A percentile compares a stretch with the other conserved stretches of the same genome.
Conservation (phyloP, 2,113 vertebrate genomes). For the Xiphophorus maculatus region DNA sequence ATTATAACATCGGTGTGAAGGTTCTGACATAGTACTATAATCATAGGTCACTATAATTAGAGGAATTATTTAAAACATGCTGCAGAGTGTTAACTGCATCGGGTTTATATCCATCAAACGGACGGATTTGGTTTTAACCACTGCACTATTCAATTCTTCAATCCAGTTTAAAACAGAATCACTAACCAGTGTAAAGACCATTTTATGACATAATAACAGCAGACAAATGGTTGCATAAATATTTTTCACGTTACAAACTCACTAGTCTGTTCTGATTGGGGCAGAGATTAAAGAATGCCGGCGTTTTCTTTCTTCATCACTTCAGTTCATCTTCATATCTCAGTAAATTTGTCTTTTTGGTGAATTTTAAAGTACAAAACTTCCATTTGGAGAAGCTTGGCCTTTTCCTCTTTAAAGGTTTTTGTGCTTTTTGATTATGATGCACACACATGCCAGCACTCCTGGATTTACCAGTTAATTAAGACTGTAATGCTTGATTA, state of each 20-base stretch:
- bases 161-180: neutral
- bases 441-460: too few relatives aligned
- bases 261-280: too few relatives aligned
- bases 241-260: too few relatives aligned
- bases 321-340: too few relatives aligned
- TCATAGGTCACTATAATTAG: neutral
- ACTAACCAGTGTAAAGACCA: neutral
- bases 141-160: too few relatives aligned
- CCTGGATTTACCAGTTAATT: neutral
- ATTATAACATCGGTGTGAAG: neutral
- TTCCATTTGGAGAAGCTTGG: too few relatives aligned
- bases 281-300: too few relatives aligned
- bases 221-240: neutral
- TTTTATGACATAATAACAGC: neutral
- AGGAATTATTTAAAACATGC: neutral
- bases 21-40: neutral
- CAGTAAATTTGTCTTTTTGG: too few relatives aligned
- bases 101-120: neutral
- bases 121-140: neutral
- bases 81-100: neutral
- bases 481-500: too few relatives aligned
- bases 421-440: too few relatives aligned
- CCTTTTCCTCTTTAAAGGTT: neutral
- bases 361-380: too few relatives aligned
- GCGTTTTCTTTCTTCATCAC: too few relatives aligned